Evolutionary conservation across 2,113 vertebrate species (phyloP), one percentile per base, ranked within the genome.

Genomic region (Limanda limanda): DNA sequence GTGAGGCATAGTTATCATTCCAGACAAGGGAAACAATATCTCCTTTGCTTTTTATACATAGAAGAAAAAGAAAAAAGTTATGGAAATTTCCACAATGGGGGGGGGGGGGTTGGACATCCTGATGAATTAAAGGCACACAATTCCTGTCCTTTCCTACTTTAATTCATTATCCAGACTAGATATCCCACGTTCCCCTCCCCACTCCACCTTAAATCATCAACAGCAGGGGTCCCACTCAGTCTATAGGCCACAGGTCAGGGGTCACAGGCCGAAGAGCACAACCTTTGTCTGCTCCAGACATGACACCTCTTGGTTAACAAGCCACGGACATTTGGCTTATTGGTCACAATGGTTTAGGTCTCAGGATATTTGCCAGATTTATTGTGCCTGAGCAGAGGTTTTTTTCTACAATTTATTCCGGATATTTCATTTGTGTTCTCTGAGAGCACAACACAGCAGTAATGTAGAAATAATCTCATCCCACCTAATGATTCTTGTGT

Each of bases 241-340:
- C 47, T 63, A 37, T 20, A 70, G 42, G n/a, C 51, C 23, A 51
- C 27, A 51, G 74, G 74, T 72, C 65, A 74, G 24, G 23, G 70
- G 54, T 71, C 69, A 82, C 6, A 64, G 60, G 68, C 72, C 61
- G 27, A 62, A 68, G 64, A 67, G 61, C 63, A 67, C 3, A 24
- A 27, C 59, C 77, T 71, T 40, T 75, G 66, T 8, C 52, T 61
- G 45, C 18, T 56, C 72, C 37, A 72, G 45, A 80, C 73, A 78
- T 51, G 66, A 73, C 12, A 60, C 51, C 40, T 71, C 37, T 20
- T 47, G 27, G 31, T 68, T 73, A 75, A 75, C 59, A 59, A 56
- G 60, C 20, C 54, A 54, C 24, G 9, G 18, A 18, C 42, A 14
- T 67, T 52, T 77, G 23, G 24, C 24, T 73, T 66, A 27, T 64